Evolutionary conservation across 2,888 invertebrate genomes (phyloP).

Genomic region (Hesperia comma): DNA sequence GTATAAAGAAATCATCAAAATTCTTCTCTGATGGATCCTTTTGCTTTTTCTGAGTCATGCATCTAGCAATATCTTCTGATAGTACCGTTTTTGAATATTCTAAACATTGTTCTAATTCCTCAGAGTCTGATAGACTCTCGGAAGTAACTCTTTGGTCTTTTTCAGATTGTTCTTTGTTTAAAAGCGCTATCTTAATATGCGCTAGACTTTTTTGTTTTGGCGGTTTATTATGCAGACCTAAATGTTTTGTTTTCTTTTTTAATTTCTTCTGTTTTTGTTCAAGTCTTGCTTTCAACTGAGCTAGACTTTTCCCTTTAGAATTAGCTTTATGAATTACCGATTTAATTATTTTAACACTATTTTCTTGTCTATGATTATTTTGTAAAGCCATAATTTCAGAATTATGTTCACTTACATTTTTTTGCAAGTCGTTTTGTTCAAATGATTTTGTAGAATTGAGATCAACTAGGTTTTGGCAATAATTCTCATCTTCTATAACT

Average conservation of each 20-base stretch:
- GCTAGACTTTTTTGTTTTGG: neutral
- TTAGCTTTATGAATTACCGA: too few species aligned
- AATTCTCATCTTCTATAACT: neutral
- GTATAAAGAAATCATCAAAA: constrained; percentile 42
- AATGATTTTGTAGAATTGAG: neutral
- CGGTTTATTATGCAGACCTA: neutral
- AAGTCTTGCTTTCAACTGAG: neutral
- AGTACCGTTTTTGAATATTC: constrained; percentile 40
- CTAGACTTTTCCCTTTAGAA: neutral
- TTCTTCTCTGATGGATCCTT: constrained; percentile 28
- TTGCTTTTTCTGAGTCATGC: constrained; percentile 6
- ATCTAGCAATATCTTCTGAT: constrained; percentile 39
- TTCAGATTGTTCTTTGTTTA: neutral
- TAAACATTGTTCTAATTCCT: neutral
- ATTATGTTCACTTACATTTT: too few species aligned
- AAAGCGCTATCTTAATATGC: neutral
- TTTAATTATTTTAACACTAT: too few species aligned
- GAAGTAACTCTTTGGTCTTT: neutral
- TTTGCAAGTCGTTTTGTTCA: neutral
- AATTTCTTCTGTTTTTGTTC: neutral
- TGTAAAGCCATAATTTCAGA: too few species aligned
- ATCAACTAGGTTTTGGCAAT: neutral
- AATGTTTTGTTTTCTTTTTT: neutral
- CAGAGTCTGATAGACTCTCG: neutral
- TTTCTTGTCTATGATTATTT: too few species aligned